These are phyloP conservation scores for Petrocephalus schoutedeni DNA, from an alignment of 2,797 vertebrate genomes.

Conservation along the genomic window DNA sequence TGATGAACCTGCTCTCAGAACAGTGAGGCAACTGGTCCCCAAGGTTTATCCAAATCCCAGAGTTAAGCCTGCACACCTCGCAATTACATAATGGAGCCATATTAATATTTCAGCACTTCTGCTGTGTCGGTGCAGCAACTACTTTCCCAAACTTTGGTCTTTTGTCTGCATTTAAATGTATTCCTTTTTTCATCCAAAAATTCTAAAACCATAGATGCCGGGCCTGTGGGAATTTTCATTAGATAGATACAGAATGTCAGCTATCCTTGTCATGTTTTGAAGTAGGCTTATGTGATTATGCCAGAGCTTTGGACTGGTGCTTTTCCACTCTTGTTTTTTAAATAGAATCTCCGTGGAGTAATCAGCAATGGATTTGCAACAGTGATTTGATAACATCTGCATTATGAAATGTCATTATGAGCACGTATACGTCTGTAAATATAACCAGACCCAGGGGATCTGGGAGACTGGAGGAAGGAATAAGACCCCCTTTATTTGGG, in stretches of 20 bases:
- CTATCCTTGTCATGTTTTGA: background rate
- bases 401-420: background rate
- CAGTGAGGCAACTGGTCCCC: background rate
- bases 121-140: background rate
- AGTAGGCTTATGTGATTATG: background rate
- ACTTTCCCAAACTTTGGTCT: background rate
- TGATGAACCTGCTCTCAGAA: background rate
- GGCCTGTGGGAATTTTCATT: background rate
- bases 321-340: background rate
- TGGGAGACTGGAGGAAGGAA: background rate
- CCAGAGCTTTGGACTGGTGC: background rate
- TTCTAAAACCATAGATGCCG: background rate
- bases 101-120: conserved; percentile 6
- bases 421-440: background rate
- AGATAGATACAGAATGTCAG: background rate
- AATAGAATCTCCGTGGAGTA: background rate
- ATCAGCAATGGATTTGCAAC: background rate
- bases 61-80: background rate
- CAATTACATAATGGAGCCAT: background rate
- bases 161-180: background rate
- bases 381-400: background rate
- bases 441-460: background rate
- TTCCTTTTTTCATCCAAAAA: background rate
- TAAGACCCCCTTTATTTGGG: background rate
- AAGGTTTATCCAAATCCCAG: background rate